Percentiles rank a stretch among this genome's conserved stretches.
Evolutionary conservation across 2,113 vertebrate species (phyloP).

Genomic region (Speoplatyrhinus poulsoni): DNA sequence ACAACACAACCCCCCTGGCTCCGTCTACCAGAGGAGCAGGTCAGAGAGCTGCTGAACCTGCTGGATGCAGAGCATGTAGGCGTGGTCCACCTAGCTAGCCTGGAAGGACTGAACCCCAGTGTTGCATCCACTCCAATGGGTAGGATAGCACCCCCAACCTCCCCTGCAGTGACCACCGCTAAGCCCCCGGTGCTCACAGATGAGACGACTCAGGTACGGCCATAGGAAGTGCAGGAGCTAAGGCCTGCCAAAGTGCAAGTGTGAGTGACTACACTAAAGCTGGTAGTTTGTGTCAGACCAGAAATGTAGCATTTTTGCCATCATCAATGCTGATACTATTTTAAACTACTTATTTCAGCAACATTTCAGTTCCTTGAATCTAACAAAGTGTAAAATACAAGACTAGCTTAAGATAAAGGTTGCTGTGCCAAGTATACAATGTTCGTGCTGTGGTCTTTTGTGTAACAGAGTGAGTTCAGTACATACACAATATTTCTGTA

Average conservation of each 20-base stretch:
- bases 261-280: too few species aligned
- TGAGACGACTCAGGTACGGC: background rate
- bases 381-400: too few species aligned
- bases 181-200: background rate
- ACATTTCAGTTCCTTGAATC: too few species aligned
- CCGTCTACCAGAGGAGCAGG: conserved; percentile 13
- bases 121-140: background rate
- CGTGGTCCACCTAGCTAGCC: conserved; percentile 29
- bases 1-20: background rate
- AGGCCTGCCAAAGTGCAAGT: background rate
- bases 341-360: too few species aligned
- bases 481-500: conserved; percentile 13
- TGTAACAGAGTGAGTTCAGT: conserved; percentile 14
- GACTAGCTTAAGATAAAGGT: too few species aligned
- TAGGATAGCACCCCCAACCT: background rate
- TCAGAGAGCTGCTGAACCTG: conserved; percentile 59
- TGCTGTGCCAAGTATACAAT: too few species aligned
- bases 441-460: conserved; percentile 19
- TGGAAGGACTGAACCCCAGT: conserved; percentile 47
- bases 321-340: too few species aligned
- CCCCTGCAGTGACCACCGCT: background rate
- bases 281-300: too few species aligned
- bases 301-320: too few species aligned
- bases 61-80: conserved; percentile 57
- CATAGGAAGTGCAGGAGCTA: background rate